Evolutionary conservation across 2,888 invertebrate genomes (phyloP).

Genomic region (Cactoblastis cactorum): DNA sequence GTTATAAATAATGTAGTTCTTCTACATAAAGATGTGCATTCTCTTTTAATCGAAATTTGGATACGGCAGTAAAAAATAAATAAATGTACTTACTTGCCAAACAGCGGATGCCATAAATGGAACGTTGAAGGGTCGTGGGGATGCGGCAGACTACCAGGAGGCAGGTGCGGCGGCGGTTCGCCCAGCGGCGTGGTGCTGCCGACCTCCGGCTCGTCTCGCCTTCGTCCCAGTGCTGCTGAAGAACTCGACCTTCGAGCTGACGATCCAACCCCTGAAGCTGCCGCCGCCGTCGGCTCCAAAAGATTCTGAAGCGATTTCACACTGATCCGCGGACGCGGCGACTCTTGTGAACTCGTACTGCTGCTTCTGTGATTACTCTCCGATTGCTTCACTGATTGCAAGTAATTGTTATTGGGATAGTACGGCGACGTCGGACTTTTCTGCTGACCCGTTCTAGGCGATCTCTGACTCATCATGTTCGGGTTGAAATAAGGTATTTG

Average conservation of each 20-base stretch:
- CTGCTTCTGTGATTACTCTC: constrained; percentile 48
- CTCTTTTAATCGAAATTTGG: background rate
- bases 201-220: constrained; percentile 80
- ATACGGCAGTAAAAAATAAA: constrained; percentile 2
- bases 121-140: constrained; percentile 79
- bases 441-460: constrained; percentile 52
- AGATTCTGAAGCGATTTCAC: constrained; percentile 82
- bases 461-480: constrained; percentile 56
- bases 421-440: constrained; percentile 68
- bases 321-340: constrained; percentile 79
- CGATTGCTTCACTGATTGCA: constrained; percentile 59
- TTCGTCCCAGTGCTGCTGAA: constrained; percentile 63
- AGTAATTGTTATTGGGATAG: constrained; percentile 67
- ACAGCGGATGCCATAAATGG: constrained; percentile 91
- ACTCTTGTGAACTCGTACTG: constrained; percentile 54
- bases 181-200: constrained; percentile 82
- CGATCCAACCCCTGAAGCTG: constrained; percentile 51
- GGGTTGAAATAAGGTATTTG: constrained; percentile 70
- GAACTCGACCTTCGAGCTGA: constrained; percentile 50
- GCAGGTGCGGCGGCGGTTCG: constrained; percentile 58
- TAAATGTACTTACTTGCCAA: constrained; percentile 86
- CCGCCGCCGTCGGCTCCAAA: constrained; percentile 73
- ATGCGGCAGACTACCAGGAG: too few species aligned
- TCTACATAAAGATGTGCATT: too few species aligned
- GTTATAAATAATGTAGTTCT: too few species aligned